phyloP scores from a whole-genome alignment of 2,113 vertebrate species.

The Mandrillus leucophaeus region DNA sequence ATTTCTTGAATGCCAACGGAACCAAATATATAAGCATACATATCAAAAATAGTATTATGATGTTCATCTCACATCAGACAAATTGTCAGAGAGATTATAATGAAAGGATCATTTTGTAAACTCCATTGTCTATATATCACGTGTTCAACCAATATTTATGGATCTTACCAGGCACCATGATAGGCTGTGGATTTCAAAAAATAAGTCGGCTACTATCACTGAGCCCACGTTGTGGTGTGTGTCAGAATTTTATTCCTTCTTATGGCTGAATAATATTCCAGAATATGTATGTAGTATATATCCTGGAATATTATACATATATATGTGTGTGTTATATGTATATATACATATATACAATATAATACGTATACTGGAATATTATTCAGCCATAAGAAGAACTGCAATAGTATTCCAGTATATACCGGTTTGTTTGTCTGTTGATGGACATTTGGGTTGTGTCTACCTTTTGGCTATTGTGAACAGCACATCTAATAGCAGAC shows the following conservation, averaged over 20 bases:
- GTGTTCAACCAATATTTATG: fast-evolving
- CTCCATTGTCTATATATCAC: fast-evolving
- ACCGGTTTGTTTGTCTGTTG: fast-evolving
- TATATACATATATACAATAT: no score
- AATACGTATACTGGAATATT: no score
- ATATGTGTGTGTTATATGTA: no score
- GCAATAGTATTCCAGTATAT: no score
- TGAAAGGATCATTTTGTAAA: background rate
- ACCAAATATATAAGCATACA: fast-evolving
- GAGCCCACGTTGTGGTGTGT: fast-evolving
- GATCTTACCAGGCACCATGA: fast-evolving
- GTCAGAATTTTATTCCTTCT: fast-evolving
- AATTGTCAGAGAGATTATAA: background rate
- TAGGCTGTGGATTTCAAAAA: background rate
- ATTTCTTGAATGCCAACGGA: background rate
- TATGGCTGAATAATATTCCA: fast-evolving
- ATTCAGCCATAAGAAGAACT: no score
- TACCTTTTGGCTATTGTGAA: no score
- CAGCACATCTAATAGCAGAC: background rate
- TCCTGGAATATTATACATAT: no score
- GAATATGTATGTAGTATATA: no score
- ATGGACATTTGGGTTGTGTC: fast-evolving
- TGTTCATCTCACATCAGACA: background rate
- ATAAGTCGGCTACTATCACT: fast-evolving
- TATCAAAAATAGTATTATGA: fast-evolving